Percentiles rank a stretch among this genome's conserved stretches.
These are phyloP conservation scores for Carcharodon carcharias DNA, from an alignment of 2,797 vertebrate species.

Conservation along the genomic window DNA sequence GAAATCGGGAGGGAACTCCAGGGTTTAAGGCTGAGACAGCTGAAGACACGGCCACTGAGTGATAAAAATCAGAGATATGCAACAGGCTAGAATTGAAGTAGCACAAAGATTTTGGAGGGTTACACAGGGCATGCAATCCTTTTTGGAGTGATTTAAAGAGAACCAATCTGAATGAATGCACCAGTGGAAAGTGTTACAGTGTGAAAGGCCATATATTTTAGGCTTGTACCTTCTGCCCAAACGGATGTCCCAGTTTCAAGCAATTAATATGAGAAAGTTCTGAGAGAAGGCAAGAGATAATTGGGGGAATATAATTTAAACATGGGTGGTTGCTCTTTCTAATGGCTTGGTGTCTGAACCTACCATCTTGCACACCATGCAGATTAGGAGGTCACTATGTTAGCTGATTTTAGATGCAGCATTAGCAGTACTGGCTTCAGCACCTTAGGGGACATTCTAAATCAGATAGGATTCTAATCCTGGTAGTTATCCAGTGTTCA, in stretches of 20 bases:
- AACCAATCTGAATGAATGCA: neutral
- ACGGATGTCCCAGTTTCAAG: neutral
- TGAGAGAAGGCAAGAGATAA: neutral
- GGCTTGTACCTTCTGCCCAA: neutral
- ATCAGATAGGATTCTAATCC: neutral
- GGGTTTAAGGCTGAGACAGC: neutral
- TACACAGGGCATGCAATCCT: neutral
- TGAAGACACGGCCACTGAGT: neutral
- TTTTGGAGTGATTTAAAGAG: neutral
- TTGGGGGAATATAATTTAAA: neutral
- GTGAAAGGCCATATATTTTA: neutral
- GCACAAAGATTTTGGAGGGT: neutral
- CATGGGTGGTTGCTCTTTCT: neutral
- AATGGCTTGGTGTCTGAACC: neutral
- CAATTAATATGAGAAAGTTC: neutral
- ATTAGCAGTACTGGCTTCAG: neutral
- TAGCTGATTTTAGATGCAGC: neutral
- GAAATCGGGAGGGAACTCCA: neutral
- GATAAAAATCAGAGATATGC: neutral
- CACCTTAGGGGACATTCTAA: neutral
- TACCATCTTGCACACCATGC: neutral
- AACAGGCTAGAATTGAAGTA: neutral
- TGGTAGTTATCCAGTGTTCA: neutral
- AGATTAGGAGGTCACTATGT: neutral
- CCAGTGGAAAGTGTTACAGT: neutral